Percentiles rank a stretch among this genome's conserved stretches.
phyloP scores from a whole-genome alignment of 2,888 invertebrate genomes.

The Synergus umbraculus region DNA sequence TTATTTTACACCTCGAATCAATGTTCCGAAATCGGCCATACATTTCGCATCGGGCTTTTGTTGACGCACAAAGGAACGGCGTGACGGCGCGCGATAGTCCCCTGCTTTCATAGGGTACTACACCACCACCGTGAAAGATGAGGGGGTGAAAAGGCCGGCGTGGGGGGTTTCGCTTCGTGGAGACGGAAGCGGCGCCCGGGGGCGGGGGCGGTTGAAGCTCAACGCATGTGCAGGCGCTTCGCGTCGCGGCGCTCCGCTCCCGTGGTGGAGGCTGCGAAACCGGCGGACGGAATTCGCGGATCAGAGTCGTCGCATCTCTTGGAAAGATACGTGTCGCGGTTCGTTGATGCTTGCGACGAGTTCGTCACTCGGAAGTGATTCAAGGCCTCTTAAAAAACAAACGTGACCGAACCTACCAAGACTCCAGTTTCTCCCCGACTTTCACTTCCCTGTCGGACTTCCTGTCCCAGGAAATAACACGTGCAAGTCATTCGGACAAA shows the following conservation, averaged over 20 bases:
- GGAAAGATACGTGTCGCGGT: constrained; percentile 67
- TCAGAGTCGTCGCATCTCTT: constrained; percentile 75
- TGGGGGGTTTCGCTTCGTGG: constrained; percentile 49
- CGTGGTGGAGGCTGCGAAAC: constrained; percentile 74
- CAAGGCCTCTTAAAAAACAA: constrained; percentile 48
- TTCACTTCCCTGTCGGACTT: constrained; percentile 15
- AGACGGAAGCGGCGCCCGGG: constrained; percentile 55
- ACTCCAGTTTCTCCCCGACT: background rate
- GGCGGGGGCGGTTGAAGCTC: constrained; percentile 65
- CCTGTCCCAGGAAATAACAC: constrained; percentile 31
- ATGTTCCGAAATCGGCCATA: constrained; percentile 49
- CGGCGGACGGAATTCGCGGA: constrained; percentile 75
- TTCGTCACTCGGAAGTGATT: constrained; percentile 51
- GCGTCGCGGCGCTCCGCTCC: constrained; percentile 75
- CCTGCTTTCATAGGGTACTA: constrained; percentile 59
- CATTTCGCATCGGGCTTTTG: constrained; percentile 63
- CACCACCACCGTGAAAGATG: constrained; percentile 56
- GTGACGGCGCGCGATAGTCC: constrained; percentile 69
- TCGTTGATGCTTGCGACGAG: constrained; percentile 51
- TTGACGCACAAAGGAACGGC: constrained; percentile 72
- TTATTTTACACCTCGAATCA: constrained; percentile 40
- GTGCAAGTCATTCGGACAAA: constrained; percentile 24
- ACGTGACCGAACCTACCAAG: background rate
- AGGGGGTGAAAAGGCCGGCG: constrained; percentile 44
- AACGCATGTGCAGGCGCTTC: constrained; percentile 77